Evolutionary conservation across 2,888 invertebrate genomes (phyloP).

Genomic region (Pseudolycoriella hygida): DNA sequence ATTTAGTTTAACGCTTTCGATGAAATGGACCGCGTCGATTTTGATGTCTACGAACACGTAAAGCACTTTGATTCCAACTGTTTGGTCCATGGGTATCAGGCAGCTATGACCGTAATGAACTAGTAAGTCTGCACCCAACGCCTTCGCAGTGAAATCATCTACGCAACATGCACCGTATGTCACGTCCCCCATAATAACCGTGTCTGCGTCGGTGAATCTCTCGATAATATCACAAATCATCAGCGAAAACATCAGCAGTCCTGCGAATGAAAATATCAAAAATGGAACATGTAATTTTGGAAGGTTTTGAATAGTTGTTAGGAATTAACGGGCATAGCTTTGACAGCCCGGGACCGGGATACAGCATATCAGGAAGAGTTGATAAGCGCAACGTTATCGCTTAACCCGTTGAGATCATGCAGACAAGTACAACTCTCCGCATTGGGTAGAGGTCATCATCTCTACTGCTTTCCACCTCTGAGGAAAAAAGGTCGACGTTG

Average conservation of each 20-base stretch:
- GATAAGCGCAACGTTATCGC: too few species aligned
- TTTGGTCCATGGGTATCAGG: slow-evolving; percentile 74
- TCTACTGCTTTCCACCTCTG: too few species aligned
- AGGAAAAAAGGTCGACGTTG: too few species aligned
- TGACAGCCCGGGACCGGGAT: too few species aligned
- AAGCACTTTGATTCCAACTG: slow-evolving; percentile 70
- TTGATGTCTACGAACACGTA: slow-evolving; percentile 98
- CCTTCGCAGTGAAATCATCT: slow-evolving; percentile 87
- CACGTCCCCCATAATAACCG: slow-evolving; percentile 95
- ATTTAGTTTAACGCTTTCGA: slow-evolving; percentile 70
- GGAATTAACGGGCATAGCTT: too few species aligned
- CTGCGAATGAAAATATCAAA: slow-evolving; percentile 22
- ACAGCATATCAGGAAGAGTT: too few species aligned
- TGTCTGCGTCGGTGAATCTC: slow-evolving; percentile 72
- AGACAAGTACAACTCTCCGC: too few species aligned
- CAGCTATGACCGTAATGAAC: slow-evolving; percentile 99
- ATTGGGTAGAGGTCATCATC: too few species aligned
- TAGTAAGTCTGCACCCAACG: slow-evolving; percentile 74
- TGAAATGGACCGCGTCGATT: slow-evolving; percentile 83
- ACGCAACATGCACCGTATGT: slow-evolving; percentile 99
- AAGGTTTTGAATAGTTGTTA: too few species aligned
- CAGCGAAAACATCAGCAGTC: slow-evolving; percentile 78
- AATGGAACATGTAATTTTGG: too few species aligned
- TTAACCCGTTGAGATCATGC: too few species aligned
- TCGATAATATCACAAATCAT: slow-evolving; percentile 87